Percentiles rank a stretch among this genome's conserved stretches.
Conservation (phyloP, 2,113 vertebrate species). For the Thunnus maccoyii region DNA sequence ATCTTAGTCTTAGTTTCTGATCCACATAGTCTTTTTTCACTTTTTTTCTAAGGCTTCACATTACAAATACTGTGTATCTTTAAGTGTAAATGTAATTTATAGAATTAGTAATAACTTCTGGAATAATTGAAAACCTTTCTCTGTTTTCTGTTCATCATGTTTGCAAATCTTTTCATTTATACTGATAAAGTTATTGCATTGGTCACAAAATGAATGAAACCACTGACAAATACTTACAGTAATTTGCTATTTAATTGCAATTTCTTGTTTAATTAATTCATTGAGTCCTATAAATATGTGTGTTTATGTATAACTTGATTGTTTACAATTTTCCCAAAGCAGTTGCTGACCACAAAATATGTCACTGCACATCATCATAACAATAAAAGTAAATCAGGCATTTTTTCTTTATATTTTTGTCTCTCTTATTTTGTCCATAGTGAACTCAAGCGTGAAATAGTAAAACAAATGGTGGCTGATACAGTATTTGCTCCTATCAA, state of each 20-base stretch:
- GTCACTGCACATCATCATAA: not conserved
- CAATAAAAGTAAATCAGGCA: not conserved
- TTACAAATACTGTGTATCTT: not conserved
- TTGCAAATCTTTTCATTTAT: not conserved
- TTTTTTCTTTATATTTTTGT: not conserved
- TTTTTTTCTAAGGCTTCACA: not conserved
- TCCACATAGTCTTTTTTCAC: not conserved
- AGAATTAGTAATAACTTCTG: not conserved
- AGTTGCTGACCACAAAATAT: not conserved
- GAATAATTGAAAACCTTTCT: not conserved
- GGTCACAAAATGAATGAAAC: not conserved
- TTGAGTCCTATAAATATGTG: not conserved
- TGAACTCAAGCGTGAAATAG: not conserved
- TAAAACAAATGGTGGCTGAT: not conserved
- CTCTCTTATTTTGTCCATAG: not conserved
- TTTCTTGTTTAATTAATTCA: not conserved
- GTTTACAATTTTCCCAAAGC: not conserved
- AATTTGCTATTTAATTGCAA: conserved; percentile 1
- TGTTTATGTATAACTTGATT: not conserved
- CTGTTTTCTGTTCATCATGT: not conserved
- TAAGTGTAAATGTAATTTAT: not conserved
- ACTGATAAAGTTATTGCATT: not conserved
- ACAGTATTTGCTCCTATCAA: not conserved
- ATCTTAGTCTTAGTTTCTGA: not conserved
- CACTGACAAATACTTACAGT: not conserved